Evolutionary conservation across 2,888 invertebrate genomes (phyloP).

Genomic region (Anoplius nigerrimus): DNA sequence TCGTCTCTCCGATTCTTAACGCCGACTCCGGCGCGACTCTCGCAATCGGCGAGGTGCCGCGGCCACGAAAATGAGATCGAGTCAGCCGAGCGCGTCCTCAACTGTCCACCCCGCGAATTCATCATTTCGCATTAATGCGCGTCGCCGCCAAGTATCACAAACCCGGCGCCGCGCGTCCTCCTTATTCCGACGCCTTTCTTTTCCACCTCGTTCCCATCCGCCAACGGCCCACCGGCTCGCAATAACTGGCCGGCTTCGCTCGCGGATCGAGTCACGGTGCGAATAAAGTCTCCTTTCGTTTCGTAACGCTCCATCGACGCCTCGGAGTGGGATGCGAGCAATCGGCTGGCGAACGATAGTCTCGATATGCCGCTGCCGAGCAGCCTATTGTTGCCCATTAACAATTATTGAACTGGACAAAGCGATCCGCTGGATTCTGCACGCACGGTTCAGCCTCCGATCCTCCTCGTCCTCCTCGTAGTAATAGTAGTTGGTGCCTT

Average conservation of each 20-base stretch:
- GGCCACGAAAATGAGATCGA: conserved; percentile 52
- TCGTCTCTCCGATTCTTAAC: conserved; percentile 52
- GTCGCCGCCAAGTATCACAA: conserved; percentile 14
- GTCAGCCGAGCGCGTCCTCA: background rate
- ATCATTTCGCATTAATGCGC: no score
- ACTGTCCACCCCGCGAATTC: conserved; percentile 2
- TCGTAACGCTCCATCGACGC: conserved; percentile 1
- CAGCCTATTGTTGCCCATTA: background rate
- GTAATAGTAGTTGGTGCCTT: background rate
- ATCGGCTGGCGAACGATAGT: background rate
- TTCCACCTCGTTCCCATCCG: background rate
- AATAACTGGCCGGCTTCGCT: no score
- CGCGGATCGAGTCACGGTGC: background rate
- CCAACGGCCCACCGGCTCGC: background rate
- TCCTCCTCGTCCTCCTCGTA: background rate
- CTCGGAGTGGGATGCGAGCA: conserved; percentile 1
- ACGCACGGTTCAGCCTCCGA: conserved; percentile 7
- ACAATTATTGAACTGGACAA: conserved; percentile 11
- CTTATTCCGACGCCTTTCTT: background rate
- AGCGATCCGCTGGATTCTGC: background rate
- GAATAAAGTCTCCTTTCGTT: background rate
- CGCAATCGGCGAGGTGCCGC: conserved; percentile 49
- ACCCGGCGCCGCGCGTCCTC: background rate
- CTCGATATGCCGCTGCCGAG: conserved; percentile 1
- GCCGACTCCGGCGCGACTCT: conserved; percentile 16